Evolutionary conservation across 1,140 invertebrate species (phyloP).

Genomic region (Neodiprion fabricii): DNA sequence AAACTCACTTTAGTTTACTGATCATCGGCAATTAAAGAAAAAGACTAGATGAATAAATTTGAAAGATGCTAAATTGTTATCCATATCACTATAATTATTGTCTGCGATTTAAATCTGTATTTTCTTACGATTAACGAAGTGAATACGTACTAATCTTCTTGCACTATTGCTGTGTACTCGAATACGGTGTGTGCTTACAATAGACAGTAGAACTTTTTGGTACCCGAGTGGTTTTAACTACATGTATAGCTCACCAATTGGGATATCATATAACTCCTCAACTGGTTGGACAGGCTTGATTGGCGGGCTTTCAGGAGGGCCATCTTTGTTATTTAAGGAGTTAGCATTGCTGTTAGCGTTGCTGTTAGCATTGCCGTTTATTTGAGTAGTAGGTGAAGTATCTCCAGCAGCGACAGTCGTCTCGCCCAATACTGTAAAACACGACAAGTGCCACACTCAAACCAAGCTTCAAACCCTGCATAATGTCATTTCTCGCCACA

Average conservation of each 20-base stretch:
- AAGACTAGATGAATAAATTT: too few relatives aligned
- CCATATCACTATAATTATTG: too few relatives aligned
- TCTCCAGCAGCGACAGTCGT: constrained; percentile 43
- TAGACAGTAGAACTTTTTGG: too few relatives aligned
- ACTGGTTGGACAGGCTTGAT: constrained; percentile 62
- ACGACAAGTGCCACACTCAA: constrained; percentile 52
- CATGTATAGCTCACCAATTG: constrained; percentile 72
- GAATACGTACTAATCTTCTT: too few relatives aligned
- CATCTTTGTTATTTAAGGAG: constrained; percentile 59
- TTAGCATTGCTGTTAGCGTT: constrained; percentile 61
- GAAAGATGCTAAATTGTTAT: too few relatives aligned
- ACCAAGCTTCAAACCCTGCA: constrained; percentile 36
- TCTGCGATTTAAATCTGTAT: too few relatives aligned
- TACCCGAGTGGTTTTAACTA: too few relatives aligned
- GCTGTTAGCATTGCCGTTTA: constrained; percentile 59
- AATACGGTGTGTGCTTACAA: too few relatives aligned
- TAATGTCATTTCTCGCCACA: not conserved
- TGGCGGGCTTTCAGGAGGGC: constrained; percentile 47
- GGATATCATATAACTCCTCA: constrained; percentile 83
- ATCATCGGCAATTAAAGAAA: too few relatives aligned
- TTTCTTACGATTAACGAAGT: too few relatives aligned
- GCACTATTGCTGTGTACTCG: too few relatives aligned
- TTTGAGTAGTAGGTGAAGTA: constrained; percentile 54
- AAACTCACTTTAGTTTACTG: too few relatives aligned
- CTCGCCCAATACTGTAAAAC: constrained; percentile 51